Evolutionary conservation across 2,888 invertebrate genomes (phyloP), one percentile per base, ranked within the genome.

Genomic region (Lasioglossum leucozonium): DNA sequence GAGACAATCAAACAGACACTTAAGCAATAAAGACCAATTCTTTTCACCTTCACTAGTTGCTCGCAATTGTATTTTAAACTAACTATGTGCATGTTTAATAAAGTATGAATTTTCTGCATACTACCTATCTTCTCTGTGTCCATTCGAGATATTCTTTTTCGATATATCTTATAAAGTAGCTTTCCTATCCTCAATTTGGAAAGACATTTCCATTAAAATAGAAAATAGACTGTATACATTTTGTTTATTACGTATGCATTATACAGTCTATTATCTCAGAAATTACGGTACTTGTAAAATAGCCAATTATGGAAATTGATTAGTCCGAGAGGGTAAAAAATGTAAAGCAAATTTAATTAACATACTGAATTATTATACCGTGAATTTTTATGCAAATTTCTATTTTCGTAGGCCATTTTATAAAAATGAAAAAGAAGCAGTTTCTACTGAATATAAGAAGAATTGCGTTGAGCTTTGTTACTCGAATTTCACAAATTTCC

Each of bases 1-100:
- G 62, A 62, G 62, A 16, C 62, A 62, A 62, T 62, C 62, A 62
- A 62, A 62, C 62, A 30, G 62, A 62, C 62, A 62, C 62, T 62
- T 62, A 62, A 62, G 62, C 62, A 62, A 62, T 62, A 30, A 62
- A 62, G 62, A 62, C 62, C 62, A 62, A 62, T 62, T 62, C 62
- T 62, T 62, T 62, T 62, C 62, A 62, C 62, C 62, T 62, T 62
- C 62, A 30, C 62, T 62, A 62, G 62, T 62, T 62, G 30, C 30
- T 62, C 62, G 62, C 62, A 62, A 62, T 62, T 62, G 62, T 30
- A 62, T 62, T 62, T 62, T 62, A 62, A 62, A 62, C 30, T 62
- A 62, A 62, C 26, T 62, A 62, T n/a, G n/a, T n/a, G n/a, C 30
- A 62, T 62, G 30, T 62, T 62, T 62, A 62, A 62, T 30, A 30